Percentiles rank a stretch among this genome's conserved stretches.
These are phyloP conservation scores for Phylloscopus collybita DNA, from an alignment of 2,797 vertebrate species.

Conservation along the genomic window DNA sequence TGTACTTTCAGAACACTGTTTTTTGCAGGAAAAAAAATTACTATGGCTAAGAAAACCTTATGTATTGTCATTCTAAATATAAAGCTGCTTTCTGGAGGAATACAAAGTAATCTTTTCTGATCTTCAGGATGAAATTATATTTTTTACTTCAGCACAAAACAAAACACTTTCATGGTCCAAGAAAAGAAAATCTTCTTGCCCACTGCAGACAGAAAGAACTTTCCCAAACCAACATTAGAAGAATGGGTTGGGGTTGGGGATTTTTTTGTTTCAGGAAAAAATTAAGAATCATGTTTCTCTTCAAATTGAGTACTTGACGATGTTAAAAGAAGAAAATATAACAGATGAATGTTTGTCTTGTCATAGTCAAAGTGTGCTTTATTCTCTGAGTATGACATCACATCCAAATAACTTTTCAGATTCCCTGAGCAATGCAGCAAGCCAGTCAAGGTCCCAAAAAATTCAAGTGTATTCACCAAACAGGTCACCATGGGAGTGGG, in stretches of 20 bases:
- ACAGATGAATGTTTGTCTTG: background rate
- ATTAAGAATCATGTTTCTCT: background rate
- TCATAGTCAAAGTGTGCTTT: background rate
- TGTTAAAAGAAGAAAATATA: background rate
- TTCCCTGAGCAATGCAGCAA: background rate
- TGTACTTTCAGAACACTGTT: background rate
- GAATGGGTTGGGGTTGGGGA: background rate
- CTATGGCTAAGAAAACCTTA: background rate
- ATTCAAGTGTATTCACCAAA: background rate
- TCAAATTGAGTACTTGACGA: background rate
- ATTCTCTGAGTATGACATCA: background rate
- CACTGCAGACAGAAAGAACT: background rate
- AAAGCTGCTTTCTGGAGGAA: background rate
- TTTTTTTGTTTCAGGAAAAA: background rate
- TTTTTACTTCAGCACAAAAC: conserved; percentile 5
- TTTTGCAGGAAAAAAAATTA: background rate
- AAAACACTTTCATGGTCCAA: background rate
- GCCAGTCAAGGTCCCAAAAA: background rate
- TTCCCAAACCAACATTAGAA: background rate
- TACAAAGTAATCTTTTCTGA: background rate
- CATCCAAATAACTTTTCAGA: background rate
- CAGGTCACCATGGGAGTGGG: background rate
- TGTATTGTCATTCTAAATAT: background rate
- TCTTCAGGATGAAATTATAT: background rate
- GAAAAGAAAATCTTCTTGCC: background rate